These are phyloP conservation scores for Maniola hyperantus DNA, from an alignment of 2,888 invertebrate species.

Conservation along the genomic window DNA sequence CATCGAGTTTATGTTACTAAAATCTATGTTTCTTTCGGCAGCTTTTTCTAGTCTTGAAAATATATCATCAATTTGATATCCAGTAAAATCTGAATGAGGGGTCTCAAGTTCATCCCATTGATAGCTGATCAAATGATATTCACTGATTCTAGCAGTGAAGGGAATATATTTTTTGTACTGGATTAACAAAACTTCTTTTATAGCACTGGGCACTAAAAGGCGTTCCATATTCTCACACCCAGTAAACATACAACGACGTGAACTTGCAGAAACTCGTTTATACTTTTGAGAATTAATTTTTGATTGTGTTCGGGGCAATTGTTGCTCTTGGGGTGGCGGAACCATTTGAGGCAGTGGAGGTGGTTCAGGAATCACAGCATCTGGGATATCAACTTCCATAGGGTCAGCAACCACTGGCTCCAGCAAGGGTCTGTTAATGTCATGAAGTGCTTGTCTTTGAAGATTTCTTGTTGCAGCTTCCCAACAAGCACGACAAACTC, in stretches of 20 bases:
- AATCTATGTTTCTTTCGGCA: background rate
- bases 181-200: constrained; percentile 4
- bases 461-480: constrained; percentile 1
- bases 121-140: background rate
- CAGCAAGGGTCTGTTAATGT: background rate
- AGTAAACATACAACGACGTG: background rate
- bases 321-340: background rate
- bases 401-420: background rate
- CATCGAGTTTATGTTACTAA: constrained; percentile 1
- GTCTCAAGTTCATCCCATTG: constrained; percentile 3
- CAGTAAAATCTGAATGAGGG: constrained; percentile 4
- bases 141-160: constrained; percentile 4
- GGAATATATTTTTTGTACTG: constrained; percentile 1
- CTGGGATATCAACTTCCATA: background rate
- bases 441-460: constrained; percentile 4
- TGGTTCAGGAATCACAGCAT: constrained; percentile 4
- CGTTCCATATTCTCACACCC: background rate
- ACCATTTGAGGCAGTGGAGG: constrained; percentile 3
- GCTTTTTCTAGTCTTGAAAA: background rate
- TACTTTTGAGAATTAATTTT: constrained; percentile 4
- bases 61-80: constrained; percentile 6
- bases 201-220: constrained; percentile 2
- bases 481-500: constrained; percentile 3
- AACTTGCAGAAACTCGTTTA: background rate
- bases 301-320: background rate